Base-by-base conservation (phyloP, 2,113 vertebrate genomes). In the Hyaena hyaena region DNA sequence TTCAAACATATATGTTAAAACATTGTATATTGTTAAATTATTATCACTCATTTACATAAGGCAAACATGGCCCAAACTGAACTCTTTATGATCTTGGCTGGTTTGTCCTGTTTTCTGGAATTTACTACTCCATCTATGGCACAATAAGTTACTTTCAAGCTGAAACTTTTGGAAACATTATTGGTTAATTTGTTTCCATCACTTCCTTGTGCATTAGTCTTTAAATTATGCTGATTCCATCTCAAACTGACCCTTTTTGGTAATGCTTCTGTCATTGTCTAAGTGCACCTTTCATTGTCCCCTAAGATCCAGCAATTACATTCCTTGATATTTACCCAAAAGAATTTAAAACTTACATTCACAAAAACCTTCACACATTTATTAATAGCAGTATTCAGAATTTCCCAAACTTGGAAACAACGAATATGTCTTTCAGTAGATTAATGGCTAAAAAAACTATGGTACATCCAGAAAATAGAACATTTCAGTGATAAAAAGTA, bases 221-320 rank as follows among this genome's bases (percentile, higher is more conserved):
- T 87, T 35, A 81, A 50, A 55, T 90, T 73, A 43, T 82, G 5
- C 31, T 50, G 48, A 69, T 48, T 21, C 1, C 4, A 50, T n/a
- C 12, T 82, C 19, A 84, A 65, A 80, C 85, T 45, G 0, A 2
- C 1, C 53, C 12, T 24, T 39, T 43, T 73, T 45, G 24, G 7
- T 88, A 73, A 50, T 0, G 16, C 9, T 19, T 88, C 7, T 12
- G 21, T 11, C n/a, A 58, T 14, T 43, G 8, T 26, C 16, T 48
- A 69, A 43, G 2, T 33, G 1, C 0, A 76, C 10, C 1, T 4
- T 69, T 55, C 15, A 66, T 26, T 14, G 55, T 17, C 0, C 16
- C 2, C 21, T 73, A 5, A 21, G 39, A 48, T 48, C 35, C n/a
- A 63, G 55, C 2, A 10, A 39, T 61, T 26, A 61, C 5, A 16